Conservation (phyloP, 1,140 invertebrate species). For the Zaprionus camerounensis region DNA sequence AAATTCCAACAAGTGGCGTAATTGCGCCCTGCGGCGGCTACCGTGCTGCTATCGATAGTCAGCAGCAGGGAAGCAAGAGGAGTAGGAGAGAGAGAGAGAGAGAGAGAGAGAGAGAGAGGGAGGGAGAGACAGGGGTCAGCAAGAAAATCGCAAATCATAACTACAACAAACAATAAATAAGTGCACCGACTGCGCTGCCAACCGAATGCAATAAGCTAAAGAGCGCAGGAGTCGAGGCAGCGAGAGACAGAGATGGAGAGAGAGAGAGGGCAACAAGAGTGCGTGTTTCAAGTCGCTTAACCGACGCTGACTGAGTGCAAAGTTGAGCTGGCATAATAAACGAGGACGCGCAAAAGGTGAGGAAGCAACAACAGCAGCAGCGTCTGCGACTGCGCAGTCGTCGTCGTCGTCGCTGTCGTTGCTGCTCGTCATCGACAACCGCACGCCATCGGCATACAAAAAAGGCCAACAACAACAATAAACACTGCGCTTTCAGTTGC, state of each 20-base stretch:
- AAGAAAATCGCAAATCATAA: slow-evolving; percentile 79
- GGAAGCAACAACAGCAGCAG: slow-evolving; percentile 14
- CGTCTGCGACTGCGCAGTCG: slow-evolving; percentile 56
- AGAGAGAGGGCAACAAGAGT: slow-evolving; percentile 61
- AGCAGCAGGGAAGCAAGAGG: neutral
- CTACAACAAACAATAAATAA: slow-evolving; percentile 82
- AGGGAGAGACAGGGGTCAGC: neutral
- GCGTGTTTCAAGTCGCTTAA: slow-evolving; percentile 80
- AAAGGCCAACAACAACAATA: slow-evolving; percentile 36
- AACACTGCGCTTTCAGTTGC: slow-evolving; percentile 37
- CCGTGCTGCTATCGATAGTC: slow-evolving; percentile 66
- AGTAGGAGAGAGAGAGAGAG: neutral
- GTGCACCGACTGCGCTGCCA: slow-evolving; percentile 43
- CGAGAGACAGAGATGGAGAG: slow-evolving; percentile 43
- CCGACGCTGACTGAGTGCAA: slow-evolving; percentile 64
- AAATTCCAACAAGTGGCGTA: slow-evolving; percentile 82
- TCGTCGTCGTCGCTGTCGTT: slow-evolving; percentile 30
- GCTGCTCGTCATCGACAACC: slow-evolving; percentile 53
- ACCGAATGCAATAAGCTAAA: slow-evolving; percentile 40
- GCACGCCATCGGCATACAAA: slow-evolving; percentile 77
- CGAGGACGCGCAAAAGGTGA: slow-evolving; percentile 29
- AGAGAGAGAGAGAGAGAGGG: neutral
- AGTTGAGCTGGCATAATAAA: slow-evolving; percentile 71
- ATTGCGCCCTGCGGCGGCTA: slow-evolving; percentile 80
- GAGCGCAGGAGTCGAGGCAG: slow-evolving; percentile 57